A percentile compares a stretch with the other conserved stretches of the same genome.
Evolutionary conservation across 2,888 invertebrate genomes (phyloP).

Genomic region (Sceliomorpha sp.): DNA sequence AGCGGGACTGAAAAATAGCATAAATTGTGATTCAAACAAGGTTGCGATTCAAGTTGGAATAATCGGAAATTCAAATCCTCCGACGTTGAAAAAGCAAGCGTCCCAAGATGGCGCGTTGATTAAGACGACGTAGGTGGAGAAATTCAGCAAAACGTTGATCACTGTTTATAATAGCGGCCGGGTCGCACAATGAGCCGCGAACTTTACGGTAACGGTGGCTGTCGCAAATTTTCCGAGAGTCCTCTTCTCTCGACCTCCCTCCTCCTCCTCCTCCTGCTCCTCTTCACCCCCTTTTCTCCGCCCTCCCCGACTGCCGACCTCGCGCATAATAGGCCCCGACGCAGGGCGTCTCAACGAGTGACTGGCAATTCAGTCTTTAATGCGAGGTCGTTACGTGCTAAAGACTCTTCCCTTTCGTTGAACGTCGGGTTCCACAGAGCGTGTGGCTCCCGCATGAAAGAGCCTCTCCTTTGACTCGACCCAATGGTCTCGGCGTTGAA

Average conservation of each 20-base stretch:
- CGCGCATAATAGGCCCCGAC: conserved; percentile 64
- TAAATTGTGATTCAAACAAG: conserved; percentile 24
- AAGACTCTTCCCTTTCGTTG: conserved; percentile 50
- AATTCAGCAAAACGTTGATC: conserved; percentile 63
- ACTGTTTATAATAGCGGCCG: conserved; percentile 65
- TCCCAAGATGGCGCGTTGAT: conserved; percentile 57
- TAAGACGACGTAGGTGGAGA: conserved; percentile 58
- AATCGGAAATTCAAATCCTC: conserved; percentile 20
- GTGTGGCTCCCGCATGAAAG: conserved; percentile 41
- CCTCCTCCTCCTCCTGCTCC: no score
- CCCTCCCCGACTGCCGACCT: conserved; percentile 12
- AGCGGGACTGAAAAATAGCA: conserved; percentile 1
- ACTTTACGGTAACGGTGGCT: conserved; percentile 44
- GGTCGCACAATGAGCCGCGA: conserved; percentile 61
- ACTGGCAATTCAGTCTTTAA: conserved; percentile 72
- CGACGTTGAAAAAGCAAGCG: background rate
- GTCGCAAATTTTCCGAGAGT: conserved; percentile 66
- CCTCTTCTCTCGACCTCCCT: no score
- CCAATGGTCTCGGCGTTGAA: conserved; percentile 22
- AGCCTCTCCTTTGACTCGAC: conserved; percentile 40
- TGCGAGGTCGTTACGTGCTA: conserved; percentile 68
- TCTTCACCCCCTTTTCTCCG: no score
- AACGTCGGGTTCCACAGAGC: conserved; percentile 23
- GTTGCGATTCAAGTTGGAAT: conserved; percentile 3
- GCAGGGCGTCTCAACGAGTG: conserved; percentile 68